Percentiles rank a stretch among this genome's conserved stretches.
Evolutionary conservation across 2,797 vertebrate genomes (phyloP).

Genomic region (Sebastolobus alascanus): DNA sequence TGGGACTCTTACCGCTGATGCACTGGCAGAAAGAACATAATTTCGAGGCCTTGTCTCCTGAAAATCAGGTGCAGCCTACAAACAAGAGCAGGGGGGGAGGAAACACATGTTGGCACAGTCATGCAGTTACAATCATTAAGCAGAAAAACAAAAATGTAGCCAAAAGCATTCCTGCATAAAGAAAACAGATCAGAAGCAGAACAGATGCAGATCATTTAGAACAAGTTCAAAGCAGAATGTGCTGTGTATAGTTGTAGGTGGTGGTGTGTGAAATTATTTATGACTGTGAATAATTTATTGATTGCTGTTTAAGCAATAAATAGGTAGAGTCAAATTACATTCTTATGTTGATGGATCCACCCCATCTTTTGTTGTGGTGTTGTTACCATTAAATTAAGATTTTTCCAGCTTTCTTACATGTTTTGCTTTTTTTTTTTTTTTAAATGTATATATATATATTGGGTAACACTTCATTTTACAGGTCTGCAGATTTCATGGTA

Average conservation of each 20-base stretch:
- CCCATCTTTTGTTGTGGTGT: not conserved
- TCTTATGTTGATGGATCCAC: not conserved
- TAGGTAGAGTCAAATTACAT: not conserved
- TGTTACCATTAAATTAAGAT: not conserved
- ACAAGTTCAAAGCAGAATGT: not conserved
- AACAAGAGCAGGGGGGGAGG: constrained; percentile 58
- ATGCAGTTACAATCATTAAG: constrained; percentile 39
- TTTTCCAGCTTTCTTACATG: too few species aligned
- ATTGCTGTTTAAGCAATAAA: not conserved
- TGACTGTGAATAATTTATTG: not conserved
- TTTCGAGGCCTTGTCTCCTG: constrained; percentile 98
- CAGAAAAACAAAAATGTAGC: constrained; percentile 27
- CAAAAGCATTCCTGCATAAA: not conserved
- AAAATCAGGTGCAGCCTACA: constrained; percentile 95
- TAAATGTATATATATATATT: too few species aligned
- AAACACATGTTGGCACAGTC: constrained; percentile 57
- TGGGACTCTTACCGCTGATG: constrained; percentile 93
- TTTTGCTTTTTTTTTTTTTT: too few species aligned
- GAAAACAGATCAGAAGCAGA: not conserved
- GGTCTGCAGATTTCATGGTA: too few species aligned
- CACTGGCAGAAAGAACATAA: constrained; percentile 98
- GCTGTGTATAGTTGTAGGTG: not conserved
- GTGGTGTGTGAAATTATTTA: not conserved
- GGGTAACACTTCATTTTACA: too few species aligned
- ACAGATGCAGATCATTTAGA: constrained; percentile 4